Evolutionary conservation across 2,113 vertebrate species (phyloP).

Genomic region (Lophura nycthemera): DNA sequence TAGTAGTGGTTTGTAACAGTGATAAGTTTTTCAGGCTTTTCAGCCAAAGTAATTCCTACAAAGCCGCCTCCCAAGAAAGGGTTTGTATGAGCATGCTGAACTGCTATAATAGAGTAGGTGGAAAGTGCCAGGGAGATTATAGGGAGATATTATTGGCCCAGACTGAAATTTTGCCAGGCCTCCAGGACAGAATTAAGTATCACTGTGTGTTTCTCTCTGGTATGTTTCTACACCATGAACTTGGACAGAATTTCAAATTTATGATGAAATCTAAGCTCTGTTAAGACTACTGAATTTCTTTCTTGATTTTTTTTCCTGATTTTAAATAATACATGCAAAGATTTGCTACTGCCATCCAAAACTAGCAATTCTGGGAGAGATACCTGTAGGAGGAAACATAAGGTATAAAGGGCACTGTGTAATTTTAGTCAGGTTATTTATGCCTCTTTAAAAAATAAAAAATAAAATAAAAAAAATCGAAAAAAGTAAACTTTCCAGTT

Average conservation of each 20-base stretch:
- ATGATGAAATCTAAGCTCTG: slow-evolving; percentile 46
- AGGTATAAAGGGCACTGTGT: background rate
- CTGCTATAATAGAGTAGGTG: background rate
- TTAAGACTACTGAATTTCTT: slow-evolving; percentile 43
- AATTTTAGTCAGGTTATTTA: slow-evolving; percentile 29
- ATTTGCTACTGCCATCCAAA: background rate
- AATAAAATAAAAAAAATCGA: background rate
- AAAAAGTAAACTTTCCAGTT: slow-evolving; percentile 6
- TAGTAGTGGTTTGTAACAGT: background rate
- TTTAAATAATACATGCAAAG: background rate
- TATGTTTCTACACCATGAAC: slow-evolving; percentile 21
- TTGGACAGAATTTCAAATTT: slow-evolving; percentile 45
- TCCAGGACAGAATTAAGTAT: slow-evolving; percentile 48
- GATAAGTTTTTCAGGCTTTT: slow-evolving; percentile 38
- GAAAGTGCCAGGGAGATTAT: slow-evolving; percentile 5
- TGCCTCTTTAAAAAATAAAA: background rate
- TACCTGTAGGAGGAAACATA: slow-evolving; percentile 25
- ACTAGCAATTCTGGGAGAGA: background rate
- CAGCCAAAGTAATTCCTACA: slow-evolving; percentile 32
- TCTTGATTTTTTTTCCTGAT: background rate
- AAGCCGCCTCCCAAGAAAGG: slow-evolving; percentile 8
- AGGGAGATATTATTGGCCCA: slow-evolving; percentile 38
- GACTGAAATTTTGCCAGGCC: slow-evolving; percentile 55
- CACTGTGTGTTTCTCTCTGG: background rate
- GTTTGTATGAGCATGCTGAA: background rate